Percentiles rank a stretch among this genome's conserved stretches.
phyloP scores from a whole-genome alignment of 2,797 vertebrate genomes.

The Cyprinella venusta region DNA sequence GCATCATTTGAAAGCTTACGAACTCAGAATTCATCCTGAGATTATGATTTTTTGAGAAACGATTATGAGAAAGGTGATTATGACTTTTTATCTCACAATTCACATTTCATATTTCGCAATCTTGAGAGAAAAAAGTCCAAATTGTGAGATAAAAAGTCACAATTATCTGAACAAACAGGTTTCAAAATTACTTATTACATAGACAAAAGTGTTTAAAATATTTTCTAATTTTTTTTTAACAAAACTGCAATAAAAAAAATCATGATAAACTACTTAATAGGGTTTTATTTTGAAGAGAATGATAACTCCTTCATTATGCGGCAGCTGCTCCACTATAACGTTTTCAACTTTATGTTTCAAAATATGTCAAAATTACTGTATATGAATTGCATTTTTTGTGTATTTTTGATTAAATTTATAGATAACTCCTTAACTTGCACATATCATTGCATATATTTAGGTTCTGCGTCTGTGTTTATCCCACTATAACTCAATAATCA shows the following conservation, averaged over 20 bases:
- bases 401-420: neutral
- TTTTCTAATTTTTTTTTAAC: neutral
- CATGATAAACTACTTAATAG: no score
- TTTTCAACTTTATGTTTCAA: neutral
- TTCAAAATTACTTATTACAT: no score
- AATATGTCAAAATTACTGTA: neutral
- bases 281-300: neutral
- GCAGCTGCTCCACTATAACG: no score
- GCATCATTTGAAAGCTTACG: no score
- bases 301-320: no score
- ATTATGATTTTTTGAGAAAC: no score
- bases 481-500: slow-evolving; percentile 64
- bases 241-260: neutral
- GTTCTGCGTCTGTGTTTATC: slow-evolving; percentile 36
- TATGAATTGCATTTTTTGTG: neutral
- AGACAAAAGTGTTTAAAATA: no score
- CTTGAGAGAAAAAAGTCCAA: neutral
- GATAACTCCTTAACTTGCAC: neutral
- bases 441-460: neutral
- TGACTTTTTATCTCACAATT: neutral
- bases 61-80: no score
- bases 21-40: no score
- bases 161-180: neutral
- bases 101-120: neutral
- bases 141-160: neutral